Conservation (phyloP, 2,797 vertebrate genomes). For the Sorex maritimensis region DNA sequence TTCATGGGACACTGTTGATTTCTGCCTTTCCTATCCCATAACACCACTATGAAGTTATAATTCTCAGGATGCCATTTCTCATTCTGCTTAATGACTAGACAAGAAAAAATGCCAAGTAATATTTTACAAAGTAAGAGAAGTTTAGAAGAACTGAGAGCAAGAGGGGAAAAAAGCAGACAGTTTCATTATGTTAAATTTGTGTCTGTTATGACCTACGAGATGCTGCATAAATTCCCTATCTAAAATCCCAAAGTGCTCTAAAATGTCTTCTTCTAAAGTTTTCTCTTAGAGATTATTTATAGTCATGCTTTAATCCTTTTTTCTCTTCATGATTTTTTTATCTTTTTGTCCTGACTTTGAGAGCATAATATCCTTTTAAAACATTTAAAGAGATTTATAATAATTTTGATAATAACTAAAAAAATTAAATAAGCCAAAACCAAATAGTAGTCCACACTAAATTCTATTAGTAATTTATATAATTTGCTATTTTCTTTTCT, state of each 20-base stretch:
- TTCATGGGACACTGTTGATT: not conserved
- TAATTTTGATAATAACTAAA: slow-evolving; percentile 31
- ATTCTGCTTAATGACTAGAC: not conserved
- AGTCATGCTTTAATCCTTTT: slow-evolving; percentile 7
- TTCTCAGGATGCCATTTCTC: not conserved
- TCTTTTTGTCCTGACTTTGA: slow-evolving; percentile 21
- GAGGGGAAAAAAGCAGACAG: not conserved
- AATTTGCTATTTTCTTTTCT: not conserved
- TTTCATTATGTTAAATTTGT: not conserved
- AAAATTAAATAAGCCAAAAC: slow-evolving; percentile 34
- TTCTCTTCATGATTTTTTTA: not conserved
- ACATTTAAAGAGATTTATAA: slow-evolving; percentile 27
- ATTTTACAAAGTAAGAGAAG: not conserved
- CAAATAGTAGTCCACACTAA: not conserved
- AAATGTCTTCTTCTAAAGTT: not conserved
- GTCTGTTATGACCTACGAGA: not conserved
- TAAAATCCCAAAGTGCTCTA: not conserved
- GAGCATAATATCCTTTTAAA: slow-evolving; percentile 9
- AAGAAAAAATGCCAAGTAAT: not conserved
- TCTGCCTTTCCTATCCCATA: not conserved
- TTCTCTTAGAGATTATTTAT: not conserved
- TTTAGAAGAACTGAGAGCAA: not conserved
- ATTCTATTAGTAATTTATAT: slow-evolving; percentile 15
- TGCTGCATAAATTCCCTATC: accelerated
- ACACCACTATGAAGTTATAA: not conserved